Base-by-base conservation (phyloP, 2,113 vertebrate species). In the Vimba vimba region DNA sequence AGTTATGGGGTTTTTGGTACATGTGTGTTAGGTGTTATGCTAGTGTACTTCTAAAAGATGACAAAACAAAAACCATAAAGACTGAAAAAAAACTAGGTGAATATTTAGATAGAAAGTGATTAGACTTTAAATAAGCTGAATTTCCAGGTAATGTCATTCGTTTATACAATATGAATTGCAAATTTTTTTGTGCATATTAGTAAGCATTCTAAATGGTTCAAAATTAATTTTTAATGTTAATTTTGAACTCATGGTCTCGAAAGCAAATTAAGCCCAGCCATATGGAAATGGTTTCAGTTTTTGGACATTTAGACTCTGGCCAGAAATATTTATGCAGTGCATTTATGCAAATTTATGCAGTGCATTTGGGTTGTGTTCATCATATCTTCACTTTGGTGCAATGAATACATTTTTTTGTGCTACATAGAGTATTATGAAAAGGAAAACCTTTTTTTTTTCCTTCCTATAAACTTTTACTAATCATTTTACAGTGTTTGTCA, bases 271-370 rank as follows among this genome's bases (percentile, higher is more conserved):
- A 27, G 43, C 2, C 10, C 43, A 75, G 11, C 12, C 6, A 25
- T 75, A 27, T 75, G 73, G 43, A 75, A 75, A 75, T 75, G 7
- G 43, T 75, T 75, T 47, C 43, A 47, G 17, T 25, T 75, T 47
- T 75, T 75, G 73, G n/a, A 27, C 39, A 75, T 15, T 25, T 43
- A 25, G 21, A 74, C 23, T 12, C 11, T 7, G n/a, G 23, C 43
- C 43, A 47, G 43, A 74, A 17, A 47, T 25, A 11, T 47, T 11
- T 71, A 43, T 23, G 19, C 66, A 23, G 19, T 71, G 33, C 68
- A 71, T 23, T 39, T 39, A 71, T 43, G 36, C 68, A 71, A 19
- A 71, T 23, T 71, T 43, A 71, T 43, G 68, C 69, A 73, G 69
- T 43, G 36, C 69, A 43, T 73, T 43, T 43, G 36, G 36, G 39